Percentiles rank a stretch among this genome's conserved stretches.
phyloP scores from a whole-genome alignment of 2,797 vertebrate species.

The Hypotaenidia okinawae region DNA sequence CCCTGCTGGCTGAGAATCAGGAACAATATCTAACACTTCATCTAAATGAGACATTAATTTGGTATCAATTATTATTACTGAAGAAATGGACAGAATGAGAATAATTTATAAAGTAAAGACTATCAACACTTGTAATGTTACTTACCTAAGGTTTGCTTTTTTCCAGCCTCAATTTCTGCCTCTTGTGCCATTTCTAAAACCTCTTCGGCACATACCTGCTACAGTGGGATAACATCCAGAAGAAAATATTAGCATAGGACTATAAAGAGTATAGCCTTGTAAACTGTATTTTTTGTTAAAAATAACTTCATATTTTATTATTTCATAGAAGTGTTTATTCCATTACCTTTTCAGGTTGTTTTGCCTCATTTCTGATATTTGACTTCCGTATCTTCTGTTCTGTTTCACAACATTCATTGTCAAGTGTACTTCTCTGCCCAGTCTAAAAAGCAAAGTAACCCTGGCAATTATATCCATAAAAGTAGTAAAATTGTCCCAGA shows the following conservation, averaged over 20 bases:
- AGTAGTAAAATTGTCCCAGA: neutral
- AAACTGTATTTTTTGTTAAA: neutral
- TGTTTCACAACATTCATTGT: neutral
- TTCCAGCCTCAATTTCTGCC: neutral
- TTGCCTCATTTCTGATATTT: constrained; percentile 11
- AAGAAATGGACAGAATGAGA: neutral
- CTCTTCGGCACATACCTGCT: constrained; percentile 74
- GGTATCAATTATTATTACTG: neutral
- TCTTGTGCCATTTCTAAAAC: constrained; percentile 60
- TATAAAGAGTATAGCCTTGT: neutral
- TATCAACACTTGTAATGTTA: constrained; percentile 11
- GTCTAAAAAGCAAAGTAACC: neutral
- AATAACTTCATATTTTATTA: neutral
- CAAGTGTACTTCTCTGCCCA: neutral
- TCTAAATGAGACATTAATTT: constrained; percentile 78
- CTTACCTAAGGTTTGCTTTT: constrained; percentile 78
- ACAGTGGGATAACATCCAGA: neutral
- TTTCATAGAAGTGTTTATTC: neutral
- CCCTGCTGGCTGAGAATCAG: constrained; percentile 80
- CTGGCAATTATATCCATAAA: neutral
- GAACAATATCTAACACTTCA: constrained; percentile 74
- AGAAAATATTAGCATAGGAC: neutral
- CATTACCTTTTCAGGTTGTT: constrained; percentile 29
- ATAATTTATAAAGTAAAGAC: neutral
- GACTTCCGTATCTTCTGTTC: neutral